Conservation (phyloP, 2,888 invertebrate species). For the Rotaria socialis region DNA sequence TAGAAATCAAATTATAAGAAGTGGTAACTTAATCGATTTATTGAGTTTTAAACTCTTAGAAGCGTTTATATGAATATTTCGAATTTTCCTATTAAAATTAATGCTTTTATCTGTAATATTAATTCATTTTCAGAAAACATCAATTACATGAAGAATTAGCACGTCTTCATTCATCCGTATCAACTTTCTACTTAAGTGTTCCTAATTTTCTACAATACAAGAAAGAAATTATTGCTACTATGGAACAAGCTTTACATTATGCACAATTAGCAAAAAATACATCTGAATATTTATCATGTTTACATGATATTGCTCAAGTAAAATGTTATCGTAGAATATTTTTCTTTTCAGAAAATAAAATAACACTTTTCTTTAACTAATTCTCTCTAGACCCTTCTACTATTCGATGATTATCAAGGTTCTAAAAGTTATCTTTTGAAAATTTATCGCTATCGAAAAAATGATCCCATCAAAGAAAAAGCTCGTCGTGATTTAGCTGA, state of each 20-base stretch:
- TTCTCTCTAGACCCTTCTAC: not conserved
- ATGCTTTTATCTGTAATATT: too few species aligned
- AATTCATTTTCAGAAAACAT: not conserved
- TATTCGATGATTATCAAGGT: conserved; percentile 29
- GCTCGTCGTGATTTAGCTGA: not conserved
- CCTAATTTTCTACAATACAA: conserved; percentile 31
- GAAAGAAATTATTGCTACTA: not conserved
- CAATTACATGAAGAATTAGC: conserved; percentile 15
- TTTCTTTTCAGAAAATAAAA: too few species aligned
- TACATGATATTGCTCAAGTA: conserved; percentile 1
- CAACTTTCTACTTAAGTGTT: not conserved
- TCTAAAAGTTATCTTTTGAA: conserved; percentile 25
- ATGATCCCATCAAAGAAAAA: conserved; percentile 8
- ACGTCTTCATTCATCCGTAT: not conserved
- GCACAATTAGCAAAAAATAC: not conserved
- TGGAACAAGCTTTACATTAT: conserved; percentile 15
- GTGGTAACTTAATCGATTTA: too few species aligned
- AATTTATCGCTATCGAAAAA: conserved; percentile 19
- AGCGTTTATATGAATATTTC: too few species aligned
- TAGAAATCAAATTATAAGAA: too few species aligned
- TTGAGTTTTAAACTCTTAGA: too few species aligned
- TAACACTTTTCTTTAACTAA: too few species aligned
- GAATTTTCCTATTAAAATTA: too few species aligned
- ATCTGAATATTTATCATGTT: not conserved
- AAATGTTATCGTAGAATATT: not conserved